phyloP scores from a whole-genome alignment of 1,140 invertebrate species.

The Caenorhabditis briggsae region DNA sequence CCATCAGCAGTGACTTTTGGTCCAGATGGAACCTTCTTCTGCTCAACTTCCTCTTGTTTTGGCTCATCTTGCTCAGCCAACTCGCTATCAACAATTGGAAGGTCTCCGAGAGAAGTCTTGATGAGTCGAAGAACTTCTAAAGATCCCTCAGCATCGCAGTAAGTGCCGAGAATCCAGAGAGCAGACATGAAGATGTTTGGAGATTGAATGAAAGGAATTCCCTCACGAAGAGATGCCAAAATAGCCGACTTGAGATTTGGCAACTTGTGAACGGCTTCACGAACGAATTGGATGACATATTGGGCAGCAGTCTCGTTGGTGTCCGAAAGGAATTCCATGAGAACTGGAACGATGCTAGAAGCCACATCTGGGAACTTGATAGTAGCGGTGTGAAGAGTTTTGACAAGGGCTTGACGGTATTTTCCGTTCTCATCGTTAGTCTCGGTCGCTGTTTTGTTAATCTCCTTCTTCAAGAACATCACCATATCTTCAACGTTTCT shows the following conservation, averaged over 20 bases:
- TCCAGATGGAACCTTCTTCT: constrained; percentile 68
- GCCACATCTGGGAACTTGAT: constrained; percentile 99
- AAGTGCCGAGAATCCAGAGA: constrained; percentile 98
- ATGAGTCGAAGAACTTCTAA: constrained; percentile 71
- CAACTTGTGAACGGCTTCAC: constrained; percentile 94
- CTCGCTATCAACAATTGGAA: constrained; percentile 91
- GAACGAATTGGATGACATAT: constrained; percentile 93
- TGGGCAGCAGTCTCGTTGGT: constrained; percentile 91
- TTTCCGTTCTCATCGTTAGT: constrained; percentile 91
- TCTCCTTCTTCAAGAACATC: constrained; percentile 78
- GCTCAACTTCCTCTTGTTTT: constrained; percentile 81
- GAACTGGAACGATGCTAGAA: constrained; percentile 89
- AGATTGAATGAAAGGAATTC: constrained; percentile 60
- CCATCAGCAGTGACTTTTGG: constrained; percentile 91
- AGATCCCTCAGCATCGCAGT: constrained; percentile 83
- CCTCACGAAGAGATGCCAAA: constrained; percentile 80
- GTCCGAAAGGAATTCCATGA: constrained; percentile 96
- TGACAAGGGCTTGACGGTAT: constrained; percentile 93
- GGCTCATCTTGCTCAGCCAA: constrained; percentile 81
- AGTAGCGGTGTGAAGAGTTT: constrained; percentile 92
- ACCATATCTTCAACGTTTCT: constrained; percentile 90
- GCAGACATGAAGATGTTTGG: constrained; percentile 81
- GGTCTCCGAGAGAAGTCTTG: constrained; percentile 79
- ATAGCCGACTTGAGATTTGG: constrained; percentile 86
- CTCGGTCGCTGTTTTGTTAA: constrained; percentile 89